Evolutionary conservation across 1,140 invertebrate species (phyloP).

Genomic region (Maniola jurtina): DNA sequence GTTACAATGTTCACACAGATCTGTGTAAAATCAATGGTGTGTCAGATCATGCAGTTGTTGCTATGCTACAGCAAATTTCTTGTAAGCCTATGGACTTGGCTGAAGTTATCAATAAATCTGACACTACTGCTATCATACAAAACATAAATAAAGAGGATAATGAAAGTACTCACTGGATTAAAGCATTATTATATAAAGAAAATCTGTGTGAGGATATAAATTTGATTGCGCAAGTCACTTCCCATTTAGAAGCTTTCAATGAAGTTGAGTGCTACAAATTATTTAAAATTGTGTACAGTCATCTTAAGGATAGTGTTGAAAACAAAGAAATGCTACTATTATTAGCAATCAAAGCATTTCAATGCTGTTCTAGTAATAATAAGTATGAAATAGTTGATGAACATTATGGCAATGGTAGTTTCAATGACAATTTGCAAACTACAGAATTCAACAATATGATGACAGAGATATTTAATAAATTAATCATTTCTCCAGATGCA

Average conservation of each 20-base stretch:
- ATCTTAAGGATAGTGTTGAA: conserved; percentile 32
- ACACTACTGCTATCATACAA: conserved; percentile 43
- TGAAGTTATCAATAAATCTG: conserved; percentile 55
- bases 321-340: conserved; percentile 37
- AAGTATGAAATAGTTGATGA: conserved; percentile 50
- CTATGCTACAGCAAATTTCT: conserved; percentile 65
- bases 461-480: conserved; percentile 64
- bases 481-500: conserved; percentile 40
- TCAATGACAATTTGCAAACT: conserved; percentile 46
- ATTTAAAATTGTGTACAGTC: conserved; percentile 40
- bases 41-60: conserved; percentile 55
- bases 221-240: conserved; percentile 38
- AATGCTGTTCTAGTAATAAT: conserved; percentile 34
- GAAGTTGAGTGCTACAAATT: conserved; percentile 45
- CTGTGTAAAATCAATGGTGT: conserved; percentile 37
- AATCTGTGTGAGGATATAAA: conserved; percentile 45
- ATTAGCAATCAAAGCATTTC: conserved; percentile 50
- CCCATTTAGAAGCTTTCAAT: conserved; percentile 49
- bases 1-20: conserved; percentile 45
- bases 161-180: conserved; percentile 50
- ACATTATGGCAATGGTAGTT: conserved; percentile 45
- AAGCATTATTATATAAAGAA: conserved; percentile 52
- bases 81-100: conserved; percentile 51
- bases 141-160: conserved; percentile 47
- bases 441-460: conserved; percentile 43